Evolutionary conservation across 2,797 vertebrate species (phyloP), one percentile per base, ranked within the genome.

Genomic region (Neostethus bicornis): DNA sequence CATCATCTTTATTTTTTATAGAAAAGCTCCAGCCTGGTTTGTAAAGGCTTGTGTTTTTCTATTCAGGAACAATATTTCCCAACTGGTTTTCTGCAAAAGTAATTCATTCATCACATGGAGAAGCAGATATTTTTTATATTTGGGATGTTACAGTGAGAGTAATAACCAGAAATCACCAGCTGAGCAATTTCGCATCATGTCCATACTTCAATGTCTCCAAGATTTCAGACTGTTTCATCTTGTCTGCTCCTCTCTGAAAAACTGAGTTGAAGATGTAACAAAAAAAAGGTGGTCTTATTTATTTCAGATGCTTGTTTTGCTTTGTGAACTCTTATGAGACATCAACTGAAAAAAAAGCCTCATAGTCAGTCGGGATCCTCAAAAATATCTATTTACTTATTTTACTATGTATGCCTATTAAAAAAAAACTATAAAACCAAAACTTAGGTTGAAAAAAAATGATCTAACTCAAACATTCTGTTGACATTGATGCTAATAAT

Each of bases 1-100:
- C 51, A 43, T 53, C 70, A 83, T 77, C 61, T 64, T 47, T 67
- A 66, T 74, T 52, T 62, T 39, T 46, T 70, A 59, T 60, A 24
- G 43, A 44, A 62, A 50, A n/a, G 19, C 31, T 41, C 21, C 4
- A 39, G 12, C 47, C 19, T 13, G 50, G 81, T 81, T 80, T 70
- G 45, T 14, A 52, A 62, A 72, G 53, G 51, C 71, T 62, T 67
- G 19, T n/a, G 16, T 14, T 9, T 59, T 65, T 71, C 23, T 48
- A 50, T 66, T 70, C 13, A 11, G 25, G 35, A 38, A 48, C 26
- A 56, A 9, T 1, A 6, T 21, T 29, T 28, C 19, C 16, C 26
- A 26, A 28, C 14, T 43, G 7, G 46, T 47, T 59, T 6, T 56
- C 10, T 48, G 35, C 42, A 19, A 29, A 70, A 63, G 45, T 31